A percentile compares a stretch with the other conserved stretches of the same genome.
Conservation (phyloP, 2,888 invertebrate genomes). For the Osedax frankpressi region DNA sequence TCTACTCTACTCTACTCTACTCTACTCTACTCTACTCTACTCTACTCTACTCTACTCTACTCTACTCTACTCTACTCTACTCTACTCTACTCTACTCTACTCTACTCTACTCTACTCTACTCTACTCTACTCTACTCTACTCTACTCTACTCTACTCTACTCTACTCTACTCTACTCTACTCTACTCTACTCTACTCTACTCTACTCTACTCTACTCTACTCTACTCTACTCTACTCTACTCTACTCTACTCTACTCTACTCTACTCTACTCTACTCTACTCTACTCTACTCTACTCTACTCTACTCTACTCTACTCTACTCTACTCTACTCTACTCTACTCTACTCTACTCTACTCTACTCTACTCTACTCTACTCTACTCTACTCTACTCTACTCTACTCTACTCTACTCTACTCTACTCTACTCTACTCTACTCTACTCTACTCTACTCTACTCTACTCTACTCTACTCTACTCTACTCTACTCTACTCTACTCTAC, state of each 20-base stretch:
- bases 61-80: not conserved
- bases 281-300: not conserved
- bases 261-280: constrained; percentile 1
- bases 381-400: not conserved
- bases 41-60: not conserved
- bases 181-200: not conserved
- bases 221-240: not conserved
- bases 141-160: not conserved
- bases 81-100: not conserved
- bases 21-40: not conserved
- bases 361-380: not conserved
- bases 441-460: constrained; percentile 1
- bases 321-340: constrained; percentile 1
- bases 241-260: not conserved
- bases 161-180: not conserved
- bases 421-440: not conserved
- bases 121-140: too few relatives aligned
- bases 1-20: constrained; percentile 1
- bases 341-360: constrained; percentile 1
- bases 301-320: not conserved
- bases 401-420: too few relatives aligned
- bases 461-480: not conserved
- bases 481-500: constrained; percentile 11
- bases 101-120: not conserved
- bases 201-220: not conserved